Conservation (phyloP, 2,888 invertebrate species). For the Steinernema carpocapsae region DNA sequence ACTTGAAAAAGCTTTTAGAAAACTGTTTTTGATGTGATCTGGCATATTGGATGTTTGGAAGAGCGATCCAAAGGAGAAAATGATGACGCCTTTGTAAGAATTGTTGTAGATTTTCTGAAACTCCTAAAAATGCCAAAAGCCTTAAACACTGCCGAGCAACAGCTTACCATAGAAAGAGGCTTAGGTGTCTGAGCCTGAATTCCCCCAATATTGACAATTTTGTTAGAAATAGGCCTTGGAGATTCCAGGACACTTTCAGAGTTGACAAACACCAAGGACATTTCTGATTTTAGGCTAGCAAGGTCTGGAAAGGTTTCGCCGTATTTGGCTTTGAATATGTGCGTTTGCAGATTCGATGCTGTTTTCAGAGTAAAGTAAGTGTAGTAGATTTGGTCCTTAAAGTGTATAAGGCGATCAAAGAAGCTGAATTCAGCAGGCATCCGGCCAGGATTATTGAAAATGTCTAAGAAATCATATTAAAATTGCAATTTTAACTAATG, state of each 20-base stretch:
- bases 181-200: neutral
- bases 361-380: neutral
- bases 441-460: neutral
- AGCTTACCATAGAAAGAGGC: neutral
- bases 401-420: neutral
- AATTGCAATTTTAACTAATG: too few relatives aligned
- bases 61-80: constrained; percentile 58
- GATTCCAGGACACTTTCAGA: neutral
- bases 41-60: constrained; percentile 45
- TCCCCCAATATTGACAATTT: neutral
- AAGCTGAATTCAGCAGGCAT: neutral
- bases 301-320: neutral
- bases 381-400: neutral
- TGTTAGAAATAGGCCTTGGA: constrained; percentile 1
- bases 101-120: constrained; percentile 38
- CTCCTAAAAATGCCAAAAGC: too few relatives aligned
- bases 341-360: neutral
- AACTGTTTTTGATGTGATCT: constrained; percentile 39
- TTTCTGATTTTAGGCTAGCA: neutral
- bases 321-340: neutral
- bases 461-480: too few relatives aligned
- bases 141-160: too few relatives aligned
- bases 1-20: constrained; percentile 51
- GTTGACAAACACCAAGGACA: neutral
- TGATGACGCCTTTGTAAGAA: constrained; percentile 44